These are phyloP conservation scores for Gopherus flavomarginatus DNA, from an alignment of 2,113 vertebrate genomes.

Conservation along the genomic window DNA sequence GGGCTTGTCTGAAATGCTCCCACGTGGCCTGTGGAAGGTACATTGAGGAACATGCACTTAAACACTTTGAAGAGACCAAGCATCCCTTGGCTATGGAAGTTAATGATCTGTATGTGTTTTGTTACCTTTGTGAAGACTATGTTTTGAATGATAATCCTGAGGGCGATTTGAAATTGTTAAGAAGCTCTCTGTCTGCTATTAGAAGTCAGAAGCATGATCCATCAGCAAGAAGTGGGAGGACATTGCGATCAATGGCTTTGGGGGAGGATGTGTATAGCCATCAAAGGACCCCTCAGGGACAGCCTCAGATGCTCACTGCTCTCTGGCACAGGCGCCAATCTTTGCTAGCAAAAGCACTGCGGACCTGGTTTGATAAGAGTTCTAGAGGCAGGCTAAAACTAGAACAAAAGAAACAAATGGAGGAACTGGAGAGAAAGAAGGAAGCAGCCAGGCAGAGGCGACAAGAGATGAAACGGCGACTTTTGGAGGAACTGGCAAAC, in stretches of 20 bases:
- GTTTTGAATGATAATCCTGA: conserved; percentile 97
- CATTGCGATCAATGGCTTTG: conserved; percentile 86
- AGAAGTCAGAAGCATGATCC: conserved; percentile 74
- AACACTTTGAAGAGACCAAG: conserved; percentile 91
- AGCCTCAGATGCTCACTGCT: conserved; percentile 90
- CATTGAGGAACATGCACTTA: conserved; percentile 93
- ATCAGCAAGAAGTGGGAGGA: conserved; percentile 81
- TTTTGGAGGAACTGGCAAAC: conserved; percentile 91
- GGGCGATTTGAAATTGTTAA: conserved; percentile 94
- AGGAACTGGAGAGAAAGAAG: conserved; percentile 85
- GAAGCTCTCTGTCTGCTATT: conserved; percentile 90
- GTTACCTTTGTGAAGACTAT: conserved; percentile 95
- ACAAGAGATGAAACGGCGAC: conserved; percentile 90
- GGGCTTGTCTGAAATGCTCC: conserved; percentile 98
- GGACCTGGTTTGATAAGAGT: conserved; percentile 82
- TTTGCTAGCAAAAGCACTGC: conserved; percentile 86
- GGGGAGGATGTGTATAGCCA: conserved; percentile 70
- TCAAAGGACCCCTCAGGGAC: conserved; percentile 77
- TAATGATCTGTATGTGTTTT: conserved; percentile 95
- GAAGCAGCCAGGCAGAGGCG: conserved; percentile 87
- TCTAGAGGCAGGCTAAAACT: conserved; percentile 85
- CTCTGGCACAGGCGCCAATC: conserved; percentile 91
- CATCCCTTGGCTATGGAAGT: conserved; percentile 98
- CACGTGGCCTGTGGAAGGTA: conserved; percentile 96
- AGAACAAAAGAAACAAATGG: conserved; percentile 79